Base-by-base conservation (phyloP, 2,888 invertebrate genomes). In the Microctonus brassicae region DNA sequence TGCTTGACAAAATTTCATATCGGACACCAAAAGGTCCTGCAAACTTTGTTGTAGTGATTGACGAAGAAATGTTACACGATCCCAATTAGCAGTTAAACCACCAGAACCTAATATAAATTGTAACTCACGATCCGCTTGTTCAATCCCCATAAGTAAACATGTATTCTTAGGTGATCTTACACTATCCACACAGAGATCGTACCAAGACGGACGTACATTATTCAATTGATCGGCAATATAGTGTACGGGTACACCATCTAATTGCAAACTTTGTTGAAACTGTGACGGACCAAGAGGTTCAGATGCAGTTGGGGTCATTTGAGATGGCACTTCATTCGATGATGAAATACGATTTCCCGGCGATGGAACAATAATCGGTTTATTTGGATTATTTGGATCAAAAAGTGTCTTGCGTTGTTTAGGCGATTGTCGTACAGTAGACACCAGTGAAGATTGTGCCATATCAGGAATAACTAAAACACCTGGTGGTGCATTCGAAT, bases 1-100 rank as follows among this genome's bases (percentile, higher is more conserved):
- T 53, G 93, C 91, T 84, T 95, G 94, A 79, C 96, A 95, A 85
- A 96, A 95, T 87, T 95, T 95, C 71, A 97, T 90, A 87, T 97
- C 95, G 55, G 93, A 91, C 82, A 93, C 89, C 11, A 96, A 87
- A 10, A 96, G 88, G 76, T 89, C 91, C 76, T 91, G 90, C 60
- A 95, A 90, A 62, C 92, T 92, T 73, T 91, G 90, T 88, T 94
- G 93, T 72, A 95, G 88, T 81, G 91, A 92, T 72, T 89, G 88
- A 86, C 94, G 91, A 72, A 92, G 90, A 29, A 91, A 90, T 53
- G 89, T 89, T 73, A 92, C 91, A 72, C 91, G 90, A 0, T 89
- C 88, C 94, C 95, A 95, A 80, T 92, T 91, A 69, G 90, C 86
- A 17, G 92, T 88, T 57, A 94, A 88, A 60, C 90, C 89, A 0